Conservation (phyloP, 2,888 invertebrate species). For the Chrysomela aeneicollis region DNA sequence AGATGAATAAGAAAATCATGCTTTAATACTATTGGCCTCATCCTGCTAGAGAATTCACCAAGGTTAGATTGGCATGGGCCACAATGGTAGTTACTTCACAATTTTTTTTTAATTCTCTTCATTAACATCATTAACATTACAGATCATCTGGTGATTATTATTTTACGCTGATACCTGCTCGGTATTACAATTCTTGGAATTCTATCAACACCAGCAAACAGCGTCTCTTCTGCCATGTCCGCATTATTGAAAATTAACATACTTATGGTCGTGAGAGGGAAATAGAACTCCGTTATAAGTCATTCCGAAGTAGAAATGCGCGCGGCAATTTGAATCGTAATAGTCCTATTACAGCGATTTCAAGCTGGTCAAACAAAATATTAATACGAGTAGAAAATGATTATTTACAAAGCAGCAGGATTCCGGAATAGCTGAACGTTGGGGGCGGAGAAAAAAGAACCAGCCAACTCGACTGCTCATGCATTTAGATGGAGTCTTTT, state of each 20-base stretch:
- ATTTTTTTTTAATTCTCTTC: too few relatives aligned
- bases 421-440: slow-evolving; percentile 40
- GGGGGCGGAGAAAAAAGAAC: slow-evolving; percentile 32
- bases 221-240: too few relatives aligned
- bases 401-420: slow-evolving; percentile 58
- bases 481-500: slow-evolving; percentile 55
- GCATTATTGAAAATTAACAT: slow-evolving; percentile 8
- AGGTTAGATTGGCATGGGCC: too few relatives aligned
- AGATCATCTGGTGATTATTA: too few relatives aligned
- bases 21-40: too few relatives aligned
- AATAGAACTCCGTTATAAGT: slow-evolving; percentile 18
- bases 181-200: too few relatives aligned
- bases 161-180: too few relatives aligned
- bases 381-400: slow-evolving; percentile 58
- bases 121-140: too few relatives aligned
- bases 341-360: slow-evolving; percentile 53
- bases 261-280: slow-evolving; percentile 5
- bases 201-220: too few relatives aligned
- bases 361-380: slow-evolving; percentile 55
- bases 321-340: slow-evolving; percentile 53
- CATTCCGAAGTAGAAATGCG: slow-evolving; percentile 26
- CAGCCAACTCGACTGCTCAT: slow-evolving; percentile 45
- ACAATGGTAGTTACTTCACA: too few relatives aligned
- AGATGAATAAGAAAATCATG: too few relatives aligned
- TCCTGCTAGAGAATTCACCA: too few relatives aligned